Percentiles rank a stretch among this genome's conserved stretches.
Evolutionary conservation across 2,797 vertebrate genomes (phyloP).

Genomic region (Rhyacichthys aspro): DNA sequence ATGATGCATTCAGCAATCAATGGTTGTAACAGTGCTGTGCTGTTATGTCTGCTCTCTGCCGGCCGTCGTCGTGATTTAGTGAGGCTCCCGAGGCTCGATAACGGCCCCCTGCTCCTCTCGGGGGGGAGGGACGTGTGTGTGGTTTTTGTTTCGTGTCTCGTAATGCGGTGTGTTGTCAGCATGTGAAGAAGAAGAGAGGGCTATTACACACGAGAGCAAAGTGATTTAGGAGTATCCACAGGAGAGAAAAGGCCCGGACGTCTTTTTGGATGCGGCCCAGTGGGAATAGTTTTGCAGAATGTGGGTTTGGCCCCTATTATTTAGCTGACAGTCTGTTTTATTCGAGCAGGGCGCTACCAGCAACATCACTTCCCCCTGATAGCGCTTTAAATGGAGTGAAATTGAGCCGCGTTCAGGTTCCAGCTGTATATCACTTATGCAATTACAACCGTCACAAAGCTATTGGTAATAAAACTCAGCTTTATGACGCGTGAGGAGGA

Average conservation of each 20-base stretch:
- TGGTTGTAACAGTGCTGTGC: conserved; percentile 46
- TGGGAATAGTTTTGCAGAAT: conserved; percentile 47
- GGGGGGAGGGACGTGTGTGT: conserved; percentile 30
- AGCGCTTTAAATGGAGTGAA: conserved; percentile 55
- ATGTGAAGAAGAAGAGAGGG: conserved; percentile 16
- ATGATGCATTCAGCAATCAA: conserved; percentile 57
- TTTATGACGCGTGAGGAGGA: conserved; percentile 53
- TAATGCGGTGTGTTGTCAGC: conserved; percentile 6
- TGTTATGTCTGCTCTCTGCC: conserved; percentile 63
- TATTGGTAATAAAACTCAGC: conserved; percentile 63
- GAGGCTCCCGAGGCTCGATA: conserved; percentile 54
- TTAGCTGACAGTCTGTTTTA: conserved; percentile 59
- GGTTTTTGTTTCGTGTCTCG: conserved; percentile 23
- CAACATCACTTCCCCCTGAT: conserved; percentile 19
- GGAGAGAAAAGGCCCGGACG: background rate
- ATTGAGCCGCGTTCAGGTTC: conserved; percentile 30
- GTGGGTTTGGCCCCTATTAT: conserved; percentile 40
- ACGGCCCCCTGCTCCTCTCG: conserved; percentile 12
- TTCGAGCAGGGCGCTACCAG: conserved; percentile 47
- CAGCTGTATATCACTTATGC: conserved; percentile 61
- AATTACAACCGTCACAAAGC: conserved; percentile 62
- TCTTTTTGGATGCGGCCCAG: conserved; percentile 11
- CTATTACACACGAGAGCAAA: background rate
- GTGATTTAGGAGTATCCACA: conserved; percentile 26
- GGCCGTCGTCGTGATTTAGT: conserved; percentile 57